phyloP scores from a whole-genome alignment of 2,888 invertebrate genomes.

The Escarpia spicata region DNA sequence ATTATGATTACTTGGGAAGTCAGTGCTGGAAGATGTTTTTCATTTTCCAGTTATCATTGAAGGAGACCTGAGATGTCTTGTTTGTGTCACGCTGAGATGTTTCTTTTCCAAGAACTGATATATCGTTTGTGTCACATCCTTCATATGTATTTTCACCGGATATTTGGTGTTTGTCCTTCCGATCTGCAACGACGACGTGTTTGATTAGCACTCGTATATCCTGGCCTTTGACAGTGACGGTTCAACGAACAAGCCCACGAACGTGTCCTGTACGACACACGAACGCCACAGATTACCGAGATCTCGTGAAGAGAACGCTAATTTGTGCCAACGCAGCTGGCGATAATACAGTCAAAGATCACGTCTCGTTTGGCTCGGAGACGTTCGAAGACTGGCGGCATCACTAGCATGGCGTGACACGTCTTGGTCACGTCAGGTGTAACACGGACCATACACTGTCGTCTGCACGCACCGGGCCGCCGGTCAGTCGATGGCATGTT shows the following conservation, averaged over 20 bases:
- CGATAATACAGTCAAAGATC: neutral
- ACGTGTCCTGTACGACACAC: neutral
- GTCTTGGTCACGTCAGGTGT: neutral
- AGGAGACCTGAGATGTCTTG: neutral
- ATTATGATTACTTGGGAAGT: too few species aligned
- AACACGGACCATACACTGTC: too few species aligned
- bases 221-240: neutral
- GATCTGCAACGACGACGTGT: neutral
- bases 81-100: neutral
- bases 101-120: neutral
- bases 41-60: too few species aligned
- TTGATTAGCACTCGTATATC: neutral
- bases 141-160: neutral
- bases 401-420: neutral
- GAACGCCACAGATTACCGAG: neutral
- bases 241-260: neutral
- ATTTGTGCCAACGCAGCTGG: neutral
- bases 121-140: neutral
- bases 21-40: too few species aligned
- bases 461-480: too few species aligned
- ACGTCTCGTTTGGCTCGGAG: neutral
- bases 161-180: neutral
- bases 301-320: neutral
- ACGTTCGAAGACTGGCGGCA: neutral
- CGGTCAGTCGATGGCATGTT: too few species aligned